Evolutionary conservation across 2,113 vertebrate genomes (phyloP).

Genomic region (Plecturocebus donacophilus): DNA sequence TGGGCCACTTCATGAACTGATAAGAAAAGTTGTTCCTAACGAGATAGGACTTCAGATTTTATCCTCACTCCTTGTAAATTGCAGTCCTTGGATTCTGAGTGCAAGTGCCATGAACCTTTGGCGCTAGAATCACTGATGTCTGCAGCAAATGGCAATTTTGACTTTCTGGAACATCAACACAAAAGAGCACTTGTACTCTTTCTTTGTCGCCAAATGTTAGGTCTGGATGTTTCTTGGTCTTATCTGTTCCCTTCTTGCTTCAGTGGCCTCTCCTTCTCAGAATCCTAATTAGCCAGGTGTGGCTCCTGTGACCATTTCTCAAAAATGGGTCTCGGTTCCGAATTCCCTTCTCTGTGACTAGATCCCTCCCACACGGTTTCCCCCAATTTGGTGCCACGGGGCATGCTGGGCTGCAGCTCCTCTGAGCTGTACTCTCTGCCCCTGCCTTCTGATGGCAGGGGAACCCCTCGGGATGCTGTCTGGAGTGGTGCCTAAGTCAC

Average conservation of each 20-base stretch:
- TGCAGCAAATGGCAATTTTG: accelerated
- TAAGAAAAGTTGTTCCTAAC: background rate
- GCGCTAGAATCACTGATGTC: accelerated
- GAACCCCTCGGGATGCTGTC: accelerated
- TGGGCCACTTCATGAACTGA: accelerated
- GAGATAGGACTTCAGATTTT: accelerated
- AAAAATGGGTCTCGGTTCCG: accelerated
- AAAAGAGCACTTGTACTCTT: accelerated
- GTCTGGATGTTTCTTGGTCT: background rate
- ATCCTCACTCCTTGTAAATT: accelerated
- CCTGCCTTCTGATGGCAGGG: background rate
- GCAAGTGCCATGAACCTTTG: background rate
- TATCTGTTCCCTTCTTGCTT: accelerated
- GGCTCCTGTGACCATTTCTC: background rate
- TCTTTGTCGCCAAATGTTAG: too few relatives aligned
- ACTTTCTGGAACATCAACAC: background rate
- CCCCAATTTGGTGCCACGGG: too few relatives aligned
- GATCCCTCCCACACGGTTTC: background rate
- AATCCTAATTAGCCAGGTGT: accelerated
- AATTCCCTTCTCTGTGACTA: accelerated
- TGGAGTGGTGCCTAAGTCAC: accelerated
- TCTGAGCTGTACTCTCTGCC: background rate
- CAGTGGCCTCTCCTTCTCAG: accelerated
- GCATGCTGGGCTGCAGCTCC: accelerated
- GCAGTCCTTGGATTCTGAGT: background rate